Conservation (phyloP, 2,797 vertebrate species). For the Lerista edwardsae region DNA sequence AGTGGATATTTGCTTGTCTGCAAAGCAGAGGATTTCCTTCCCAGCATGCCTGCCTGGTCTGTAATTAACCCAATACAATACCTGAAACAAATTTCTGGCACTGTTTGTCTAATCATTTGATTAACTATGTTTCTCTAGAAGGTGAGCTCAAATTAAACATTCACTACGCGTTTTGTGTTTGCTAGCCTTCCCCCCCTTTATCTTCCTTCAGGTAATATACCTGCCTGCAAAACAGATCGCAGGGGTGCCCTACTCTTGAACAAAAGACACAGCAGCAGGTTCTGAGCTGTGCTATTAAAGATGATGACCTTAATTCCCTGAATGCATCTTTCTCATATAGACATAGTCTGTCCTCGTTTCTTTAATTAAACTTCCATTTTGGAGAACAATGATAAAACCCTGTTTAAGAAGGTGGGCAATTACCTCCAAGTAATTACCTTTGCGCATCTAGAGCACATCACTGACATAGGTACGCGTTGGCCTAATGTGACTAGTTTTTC, state of each 20-base stretch:
- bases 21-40: constrained; percentile 3
- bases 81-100: neutral
- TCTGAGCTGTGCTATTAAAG: constrained; percentile 40
- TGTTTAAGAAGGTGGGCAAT: constrained; percentile 32
- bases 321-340: constrained; percentile 21
- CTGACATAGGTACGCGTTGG: neutral
- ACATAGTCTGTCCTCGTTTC: constrained; percentile 13
- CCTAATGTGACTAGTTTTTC: neutral
- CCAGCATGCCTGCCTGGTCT: neutral
- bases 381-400: constrained; percentile 8
- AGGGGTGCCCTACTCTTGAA: constrained; percentile 19
- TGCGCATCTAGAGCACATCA: constrained; percentile 18
- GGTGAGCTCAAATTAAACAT: constrained; percentile 51
- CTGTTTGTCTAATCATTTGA: constrained; percentile 28
- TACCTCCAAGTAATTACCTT: constrained; percentile 24
- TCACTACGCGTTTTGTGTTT: constrained; percentile 44
- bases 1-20: neutral
- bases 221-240: constrained; percentile 30
- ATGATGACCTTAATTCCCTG: constrained; percentile 40
- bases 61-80: neutral
- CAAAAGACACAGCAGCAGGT: constrained; percentile 16
- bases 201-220: constrained; percentile 13
- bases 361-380: constrained; percentile 45
- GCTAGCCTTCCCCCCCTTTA: constrained; percentile 25
- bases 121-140: constrained; percentile 27